Base-by-base conservation (phyloP, 2,888 invertebrate species). In the Apamea crenata region DNA sequence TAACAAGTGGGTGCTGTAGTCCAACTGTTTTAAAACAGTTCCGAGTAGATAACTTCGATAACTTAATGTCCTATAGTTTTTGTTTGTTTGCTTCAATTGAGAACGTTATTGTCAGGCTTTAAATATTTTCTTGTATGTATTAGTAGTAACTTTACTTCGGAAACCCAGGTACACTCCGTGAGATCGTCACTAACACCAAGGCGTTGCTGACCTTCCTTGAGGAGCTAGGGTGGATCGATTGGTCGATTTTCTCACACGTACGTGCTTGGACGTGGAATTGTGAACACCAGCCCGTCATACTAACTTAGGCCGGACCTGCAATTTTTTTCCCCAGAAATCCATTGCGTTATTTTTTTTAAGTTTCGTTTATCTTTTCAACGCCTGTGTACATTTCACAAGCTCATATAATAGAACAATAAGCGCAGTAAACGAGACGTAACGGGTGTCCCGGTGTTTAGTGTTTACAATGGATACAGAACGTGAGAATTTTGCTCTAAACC, bases 381-480 rank as follows among this genome's bases (percentile, higher is more conserved):
- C 89, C 92, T 96, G 94, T 96, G 96, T 96, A 95, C 94, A 91
- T 94, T 95, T 95, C 94, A 94, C 95, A 95, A 95, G 92, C 93
- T 92, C 87, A 90, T 93, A 91, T 92, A 94, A 94, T 93, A 95
- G 95, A 96, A 96, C 95, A 96, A 96, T 95, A 91, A 93, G 86
- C 85, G 93, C 91, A 92, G 95, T 93, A 94, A 95, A 96, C 95
- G 95, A 94, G 93, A 93, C 94, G 95, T 95, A 95, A 95, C 95
- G 93, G 93, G 92, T 92, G 93, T 94, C 95, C 93, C 93, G 91
- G 88, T 90, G 92, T 92, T 93, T 92, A 91, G 87, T 95, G 92
- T 96, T 95, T 95, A 96, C 95, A 95, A 95, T 95, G 91, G 93
- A 92, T 90, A 92, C 91, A 91, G 93, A 94, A 96, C 96, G 96